A percentile compares a stretch with the other conserved stretches of the same genome.
Conservation (phyloP, 2,888 invertebrate genomes). For the Cacoxenus indagator region DNA sequence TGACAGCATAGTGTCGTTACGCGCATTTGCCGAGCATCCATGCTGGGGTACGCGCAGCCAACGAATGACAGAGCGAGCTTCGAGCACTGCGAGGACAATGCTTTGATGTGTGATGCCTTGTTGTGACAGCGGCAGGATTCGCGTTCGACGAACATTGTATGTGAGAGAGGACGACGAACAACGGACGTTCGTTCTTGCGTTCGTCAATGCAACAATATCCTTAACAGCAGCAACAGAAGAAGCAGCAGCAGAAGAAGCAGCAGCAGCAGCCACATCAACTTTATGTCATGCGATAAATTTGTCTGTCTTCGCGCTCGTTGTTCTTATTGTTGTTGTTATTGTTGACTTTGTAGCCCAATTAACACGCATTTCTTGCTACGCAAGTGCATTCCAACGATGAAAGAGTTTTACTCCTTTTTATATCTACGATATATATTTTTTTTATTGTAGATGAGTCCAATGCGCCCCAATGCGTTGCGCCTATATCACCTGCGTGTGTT, state of each 20-base stretch:
- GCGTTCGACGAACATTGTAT: slow-evolving; percentile 31
- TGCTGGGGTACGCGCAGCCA: slow-evolving; percentile 47
- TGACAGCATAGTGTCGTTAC: slow-evolving; percentile 36
- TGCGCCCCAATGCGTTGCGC: background rate
- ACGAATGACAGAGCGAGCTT: slow-evolving; percentile 42
- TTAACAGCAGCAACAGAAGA: background rate
- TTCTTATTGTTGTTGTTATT: slow-evolving; percentile 25
- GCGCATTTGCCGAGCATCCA: slow-evolving; percentile 62
- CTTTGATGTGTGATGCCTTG: slow-evolving; percentile 4
- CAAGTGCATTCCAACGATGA: slow-evolving; percentile 39
- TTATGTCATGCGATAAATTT: slow-evolving; percentile 53
- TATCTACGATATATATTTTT: background rate
- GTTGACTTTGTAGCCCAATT: slow-evolving; percentile 47
- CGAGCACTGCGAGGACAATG: background rate
- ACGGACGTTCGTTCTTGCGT: slow-evolving; percentile 38
- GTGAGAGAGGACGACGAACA: slow-evolving; percentile 47
- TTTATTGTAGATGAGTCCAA: background rate
- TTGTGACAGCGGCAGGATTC: background rate
- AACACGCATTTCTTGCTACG: slow-evolving; percentile 33
- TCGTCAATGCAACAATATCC: slow-evolving; percentile 19
- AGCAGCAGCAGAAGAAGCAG: slow-evolving; percentile 34
- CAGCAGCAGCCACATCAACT: slow-evolving; percentile 39
- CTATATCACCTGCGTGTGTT: background rate
- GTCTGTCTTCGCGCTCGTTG: background rate
- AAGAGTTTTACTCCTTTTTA: slow-evolving; percentile 31